A percentile compares a stretch with the other conserved stretches of the same genome.
Conservation (phyloP, 2,113 vertebrate genomes). For the Nycticorax nycticorax region DNA sequence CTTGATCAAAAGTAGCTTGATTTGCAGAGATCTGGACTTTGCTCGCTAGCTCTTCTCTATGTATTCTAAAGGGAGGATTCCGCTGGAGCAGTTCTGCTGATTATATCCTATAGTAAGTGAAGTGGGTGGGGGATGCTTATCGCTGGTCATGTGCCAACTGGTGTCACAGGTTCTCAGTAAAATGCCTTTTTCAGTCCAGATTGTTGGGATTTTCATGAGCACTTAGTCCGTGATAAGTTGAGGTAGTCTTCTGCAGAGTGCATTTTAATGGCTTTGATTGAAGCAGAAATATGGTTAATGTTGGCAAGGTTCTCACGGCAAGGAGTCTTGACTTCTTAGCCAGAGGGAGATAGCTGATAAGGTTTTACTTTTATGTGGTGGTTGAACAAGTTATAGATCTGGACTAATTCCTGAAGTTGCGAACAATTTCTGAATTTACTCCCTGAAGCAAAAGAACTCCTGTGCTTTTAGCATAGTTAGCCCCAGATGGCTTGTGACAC, state of each 20-base stretch:
- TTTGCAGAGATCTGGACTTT: background rate
- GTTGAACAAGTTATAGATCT: background rate
- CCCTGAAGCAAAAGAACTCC: background rate
- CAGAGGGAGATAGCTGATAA: background rate
- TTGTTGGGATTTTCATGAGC: background rate
- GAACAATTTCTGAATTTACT: background rate
- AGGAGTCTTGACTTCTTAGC: background rate
- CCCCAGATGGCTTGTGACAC: constrained; percentile 17
- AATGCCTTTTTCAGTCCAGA: background rate
- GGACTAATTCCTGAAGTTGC: background rate
- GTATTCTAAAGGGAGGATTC: background rate
- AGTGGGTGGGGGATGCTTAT: background rate
- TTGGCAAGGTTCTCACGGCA: background rate
- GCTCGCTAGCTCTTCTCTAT: background rate
- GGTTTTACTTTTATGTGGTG: background rate
- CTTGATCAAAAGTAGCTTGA: background rate
- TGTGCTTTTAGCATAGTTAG: background rate
- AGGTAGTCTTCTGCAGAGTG: background rate
- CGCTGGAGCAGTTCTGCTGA: background rate
- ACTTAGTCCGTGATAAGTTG: background rate
- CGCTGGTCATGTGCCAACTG: background rate
- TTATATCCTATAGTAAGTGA: background rate
- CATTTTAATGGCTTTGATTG: constrained; percentile 14
- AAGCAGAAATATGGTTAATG: background rate
- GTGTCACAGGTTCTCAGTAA: background rate